Conservation (phyloP, 92 coral and sea anemone species). For the Virgularia gustaviana region DNA sequence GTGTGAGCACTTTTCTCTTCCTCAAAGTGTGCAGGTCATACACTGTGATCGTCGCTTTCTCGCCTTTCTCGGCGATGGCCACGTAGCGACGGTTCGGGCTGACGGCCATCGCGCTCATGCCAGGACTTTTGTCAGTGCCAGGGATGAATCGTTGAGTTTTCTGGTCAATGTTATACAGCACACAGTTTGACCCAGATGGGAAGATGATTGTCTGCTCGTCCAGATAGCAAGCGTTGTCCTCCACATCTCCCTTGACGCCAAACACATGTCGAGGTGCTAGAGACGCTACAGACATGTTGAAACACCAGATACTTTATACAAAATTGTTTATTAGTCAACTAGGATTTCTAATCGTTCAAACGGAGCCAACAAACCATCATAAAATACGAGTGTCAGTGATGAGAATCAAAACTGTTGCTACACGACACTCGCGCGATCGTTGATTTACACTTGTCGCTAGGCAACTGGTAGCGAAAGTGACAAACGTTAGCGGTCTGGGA, state of each 20-base stretch:
- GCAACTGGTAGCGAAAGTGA: no score
- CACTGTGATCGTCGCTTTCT: constrained; percentile 88
- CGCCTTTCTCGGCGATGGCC: constrained; percentile 92
- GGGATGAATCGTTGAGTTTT: constrained; percentile 97
- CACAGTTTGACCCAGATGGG: constrained; percentile 97
- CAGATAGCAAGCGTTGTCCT: constrained; percentile 88
- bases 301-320: no score
- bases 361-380: no score
- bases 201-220: constrained; percentile 98
- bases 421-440: no score
- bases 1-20: constrained; percentile 86
- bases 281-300: constrained; percentile 84
- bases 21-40: constrained; percentile 95
- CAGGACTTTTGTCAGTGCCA: constrained; percentile 92
- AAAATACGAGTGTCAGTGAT: no score
- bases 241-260: constrained; percentile 92
- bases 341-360: no score
- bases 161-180: constrained; percentile 94
- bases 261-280: constrained; percentile 92
- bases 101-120: constrained; percentile 96
- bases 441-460: no score
- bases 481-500: no score
- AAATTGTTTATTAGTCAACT: no score
- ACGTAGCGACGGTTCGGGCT: constrained; percentile 97
- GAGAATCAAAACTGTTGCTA: no score